Evolutionary conservation across 2,888 invertebrate genomes (phyloP).

Genomic region (Cerastis rubricosa): DNA sequence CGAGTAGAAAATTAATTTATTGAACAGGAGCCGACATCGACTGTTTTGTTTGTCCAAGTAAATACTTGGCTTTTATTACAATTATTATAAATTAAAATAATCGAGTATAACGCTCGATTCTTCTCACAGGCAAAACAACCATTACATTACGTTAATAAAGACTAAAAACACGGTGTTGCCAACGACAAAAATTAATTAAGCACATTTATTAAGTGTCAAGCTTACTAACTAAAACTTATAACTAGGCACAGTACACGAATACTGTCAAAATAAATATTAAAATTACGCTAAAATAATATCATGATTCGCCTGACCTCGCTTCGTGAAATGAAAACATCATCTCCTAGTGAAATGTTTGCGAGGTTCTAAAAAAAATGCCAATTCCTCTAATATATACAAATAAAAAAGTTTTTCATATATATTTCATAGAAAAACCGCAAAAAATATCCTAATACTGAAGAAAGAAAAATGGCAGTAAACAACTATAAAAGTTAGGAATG

Average conservation of each 20-base stretch:
- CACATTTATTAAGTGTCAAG: conserved; percentile 64
- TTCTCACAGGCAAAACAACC: conserved; percentile 38
- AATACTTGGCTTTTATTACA: conserved; percentile 9
- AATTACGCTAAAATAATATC: conserved; percentile 72
- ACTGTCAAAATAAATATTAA: conserved; percentile 75
- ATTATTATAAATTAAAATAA: conserved; percentile 23
- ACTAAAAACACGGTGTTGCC: conserved; percentile 42
- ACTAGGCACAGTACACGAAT: conserved; percentile 72
- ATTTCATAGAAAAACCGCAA: conserved; percentile 51
- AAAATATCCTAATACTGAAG: conserved; percentile 75
- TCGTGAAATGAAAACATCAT: too few species aligned
- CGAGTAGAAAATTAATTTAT: conserved; percentile 44
- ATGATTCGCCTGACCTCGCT: too few species aligned
- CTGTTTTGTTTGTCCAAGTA: conserved; percentile 11
- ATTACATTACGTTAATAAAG: conserved; percentile 48
- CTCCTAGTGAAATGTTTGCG: too few species aligned
- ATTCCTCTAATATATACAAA: conserved; percentile 68
- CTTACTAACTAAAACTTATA: conserved; percentile 52
- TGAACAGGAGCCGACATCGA: conserved; percentile 29
- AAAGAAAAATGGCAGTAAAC: conserved; percentile 74
- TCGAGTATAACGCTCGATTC: conserved; percentile 27
- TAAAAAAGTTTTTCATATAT: conserved; percentile 52
- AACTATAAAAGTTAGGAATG: conserved; percentile 58
- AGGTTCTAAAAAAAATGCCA: conserved; percentile 61
- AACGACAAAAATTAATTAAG: conserved; percentile 61